phyloP scores from a whole-genome alignment of 1,140 invertebrate genomes.

The Pseudoatta argentina region DNA sequence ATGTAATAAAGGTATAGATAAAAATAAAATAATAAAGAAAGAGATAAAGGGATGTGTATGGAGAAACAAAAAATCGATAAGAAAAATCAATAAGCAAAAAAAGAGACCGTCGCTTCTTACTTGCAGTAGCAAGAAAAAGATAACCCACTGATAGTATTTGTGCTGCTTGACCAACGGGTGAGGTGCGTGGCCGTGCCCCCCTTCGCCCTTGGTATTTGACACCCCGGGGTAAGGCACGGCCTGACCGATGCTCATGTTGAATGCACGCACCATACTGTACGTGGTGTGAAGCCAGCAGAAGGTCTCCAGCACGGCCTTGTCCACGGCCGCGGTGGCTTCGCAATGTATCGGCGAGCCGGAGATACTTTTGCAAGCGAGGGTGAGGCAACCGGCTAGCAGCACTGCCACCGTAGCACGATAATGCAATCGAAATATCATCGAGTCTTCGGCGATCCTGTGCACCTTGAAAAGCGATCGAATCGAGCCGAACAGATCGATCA shows the following conservation, averaged over 20 bases:
- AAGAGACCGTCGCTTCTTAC: constrained; percentile 81
- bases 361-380: constrained; percentile 88
- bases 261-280: constrained; percentile 88
- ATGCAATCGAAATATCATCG: constrained; percentile 88
- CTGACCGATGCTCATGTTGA: constrained; percentile 85
- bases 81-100: background rate
- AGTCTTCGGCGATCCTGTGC: constrained; percentile 87
- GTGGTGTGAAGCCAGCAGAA: constrained; percentile 92
- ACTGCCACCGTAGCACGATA: constrained; percentile 88
- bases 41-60: background rate
- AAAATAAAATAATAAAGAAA: background rate
- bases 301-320: constrained; percentile 89
- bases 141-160: constrained; percentile 90
- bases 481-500: constrained; percentile 85
- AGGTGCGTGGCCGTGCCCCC: constrained; percentile 82
- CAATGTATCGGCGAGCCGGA: constrained; percentile 90
- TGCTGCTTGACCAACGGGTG: constrained; percentile 85
- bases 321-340: constrained; percentile 87
- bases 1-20: background rate
- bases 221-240: constrained; percentile 88
- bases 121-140: constrained; percentile 89
- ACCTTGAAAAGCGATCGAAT: constrained; percentile 86
- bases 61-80: too few species aligned
- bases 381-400: constrained; percentile 86
- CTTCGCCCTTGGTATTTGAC: constrained; percentile 83